Conservation (phyloP, 2,888 invertebrate species). For the Holacanthella duospinosa region DNA sequence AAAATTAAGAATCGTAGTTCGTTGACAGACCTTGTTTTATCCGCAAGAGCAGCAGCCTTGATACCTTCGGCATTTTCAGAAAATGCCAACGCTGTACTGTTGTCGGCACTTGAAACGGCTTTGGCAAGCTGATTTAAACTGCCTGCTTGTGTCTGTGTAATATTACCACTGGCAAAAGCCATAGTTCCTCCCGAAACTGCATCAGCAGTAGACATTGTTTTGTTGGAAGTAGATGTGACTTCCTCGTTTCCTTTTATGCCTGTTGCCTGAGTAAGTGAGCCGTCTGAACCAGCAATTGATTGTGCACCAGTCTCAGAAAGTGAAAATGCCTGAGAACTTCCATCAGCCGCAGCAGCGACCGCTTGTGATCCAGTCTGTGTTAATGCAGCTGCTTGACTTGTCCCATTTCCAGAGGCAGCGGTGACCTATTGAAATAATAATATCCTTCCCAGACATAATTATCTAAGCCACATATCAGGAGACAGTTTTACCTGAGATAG, state of each 20-base stretch:
- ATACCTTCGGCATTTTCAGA: neutral
- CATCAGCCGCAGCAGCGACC: neutral
- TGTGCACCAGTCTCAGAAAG: neutral
- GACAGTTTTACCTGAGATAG: neutral
- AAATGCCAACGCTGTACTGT: neutral
- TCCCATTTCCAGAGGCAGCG: neutral
- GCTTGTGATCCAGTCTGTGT: neutral
- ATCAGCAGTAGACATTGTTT: neutral
- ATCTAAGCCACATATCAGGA: no score
- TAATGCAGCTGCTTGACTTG: neutral
- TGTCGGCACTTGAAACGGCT: neutral
- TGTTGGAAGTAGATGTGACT: neutral
- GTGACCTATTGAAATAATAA: neutral
- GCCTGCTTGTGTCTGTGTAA: neutral
- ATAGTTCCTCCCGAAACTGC: neutral
- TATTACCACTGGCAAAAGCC: neutral
- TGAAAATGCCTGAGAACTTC: neutral
- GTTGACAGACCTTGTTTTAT: slow-evolving; percentile 50
- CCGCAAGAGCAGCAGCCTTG: slow-evolving; percentile 4
- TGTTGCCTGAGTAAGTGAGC: neutral
- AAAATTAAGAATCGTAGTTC: slow-evolving; percentile 47
- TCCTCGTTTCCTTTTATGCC: neutral
- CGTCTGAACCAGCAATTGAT: neutral
- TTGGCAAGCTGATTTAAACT: neutral
- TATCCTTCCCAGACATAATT: no score